A percentile compares a stretch with the other conserved stretches of the same genome.
These are phyloP conservation scores for Drosophila fulvimacula DNA, from an alignment of 2,888 invertebrate genomes.

Conservation along the genomic window DNA sequence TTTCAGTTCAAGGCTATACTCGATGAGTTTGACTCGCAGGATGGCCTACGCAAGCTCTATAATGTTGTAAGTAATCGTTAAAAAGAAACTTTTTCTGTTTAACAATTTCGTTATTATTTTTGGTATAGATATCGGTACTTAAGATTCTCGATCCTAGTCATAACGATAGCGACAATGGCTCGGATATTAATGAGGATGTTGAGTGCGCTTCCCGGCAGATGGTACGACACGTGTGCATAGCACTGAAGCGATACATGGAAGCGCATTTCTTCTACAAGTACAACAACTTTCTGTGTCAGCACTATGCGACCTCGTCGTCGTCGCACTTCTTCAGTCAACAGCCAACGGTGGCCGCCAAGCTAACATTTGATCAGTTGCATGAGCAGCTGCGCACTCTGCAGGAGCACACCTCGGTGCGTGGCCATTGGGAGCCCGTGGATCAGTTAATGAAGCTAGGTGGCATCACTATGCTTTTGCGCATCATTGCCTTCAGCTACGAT, in stretches of 20 bases:
- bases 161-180: slow-evolving; percentile 87
- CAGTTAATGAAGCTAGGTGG: slow-evolving; percentile 94
- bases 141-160: slow-evolving; percentile 90
- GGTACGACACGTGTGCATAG: slow-evolving; percentile 95
- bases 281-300: slow-evolving; percentile 88
- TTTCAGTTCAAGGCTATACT: slow-evolving; percentile 97
- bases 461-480: slow-evolving; percentile 91
- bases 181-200: slow-evolving; percentile 91
- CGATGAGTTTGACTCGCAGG: slow-evolving; percentile 96
- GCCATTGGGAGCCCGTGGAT: slow-evolving; percentile 95
- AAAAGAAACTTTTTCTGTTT: neutral
- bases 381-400: slow-evolving; percentile 93
- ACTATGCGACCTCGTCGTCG: slow-evolving; percentile 84
- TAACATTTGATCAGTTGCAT: slow-evolving; percentile 92
- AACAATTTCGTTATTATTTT: neutral
- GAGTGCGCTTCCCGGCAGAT: slow-evolving; percentile 95
- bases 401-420: slow-evolving; percentile 90
- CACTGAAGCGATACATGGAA: slow-evolving; percentile 95
- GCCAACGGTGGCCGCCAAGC: slow-evolving; percentile 87
- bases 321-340: slow-evolving; percentile 83
- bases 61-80: slow-evolving; percentile 88
- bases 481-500: slow-evolving; percentile 95
- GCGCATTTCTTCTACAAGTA: slow-evolving; percentile 93
- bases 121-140: slow-evolving; percentile 90
- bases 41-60: slow-evolving; percentile 96